phyloP scores from a whole-genome alignment of 2,888 invertebrate genomes.

The Conomelus anceps region DNA sequence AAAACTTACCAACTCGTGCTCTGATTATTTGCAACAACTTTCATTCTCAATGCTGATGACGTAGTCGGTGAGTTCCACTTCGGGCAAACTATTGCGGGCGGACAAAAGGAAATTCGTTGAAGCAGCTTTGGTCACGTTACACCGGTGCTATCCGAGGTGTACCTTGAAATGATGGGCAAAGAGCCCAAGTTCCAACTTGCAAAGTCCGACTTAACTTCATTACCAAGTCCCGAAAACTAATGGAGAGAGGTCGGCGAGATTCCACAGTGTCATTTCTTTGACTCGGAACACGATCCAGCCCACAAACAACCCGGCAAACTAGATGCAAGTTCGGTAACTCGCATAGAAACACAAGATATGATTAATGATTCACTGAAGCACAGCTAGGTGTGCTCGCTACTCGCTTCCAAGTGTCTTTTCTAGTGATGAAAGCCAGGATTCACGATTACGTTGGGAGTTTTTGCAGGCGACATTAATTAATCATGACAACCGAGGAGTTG shows the following conservation, averaged over 20 bases:
- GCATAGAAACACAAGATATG: not conserved
- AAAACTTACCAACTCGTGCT: not conserved
- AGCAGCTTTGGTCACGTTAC: not conserved
- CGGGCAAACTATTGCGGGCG: no score
- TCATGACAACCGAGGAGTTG: no score
- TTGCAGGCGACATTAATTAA: no score
- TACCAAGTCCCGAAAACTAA: not conserved
- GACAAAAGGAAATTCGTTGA: not conserved
- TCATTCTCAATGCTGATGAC: not conserved
- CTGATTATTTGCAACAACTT: not conserved
- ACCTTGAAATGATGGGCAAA: not conserved
- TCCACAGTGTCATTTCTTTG: not conserved
- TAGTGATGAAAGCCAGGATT: no score
- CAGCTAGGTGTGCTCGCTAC: no score
- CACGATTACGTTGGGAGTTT: no score
- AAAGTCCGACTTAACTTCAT: not conserved
- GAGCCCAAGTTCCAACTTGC: not conserved
- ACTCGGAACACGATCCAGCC: not conserved
- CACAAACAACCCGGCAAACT: not conserved
- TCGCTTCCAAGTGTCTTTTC: no score
- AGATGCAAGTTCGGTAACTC: not conserved
- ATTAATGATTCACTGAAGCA: not conserved
- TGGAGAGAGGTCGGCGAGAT: not conserved
- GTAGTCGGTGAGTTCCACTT: not conserved
- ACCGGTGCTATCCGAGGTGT: no score